Evolutionary conservation across 2,888 invertebrate species (phyloP), one percentile per base, ranked within the genome.

Genomic region (Endotricha flammealis): DNA sequence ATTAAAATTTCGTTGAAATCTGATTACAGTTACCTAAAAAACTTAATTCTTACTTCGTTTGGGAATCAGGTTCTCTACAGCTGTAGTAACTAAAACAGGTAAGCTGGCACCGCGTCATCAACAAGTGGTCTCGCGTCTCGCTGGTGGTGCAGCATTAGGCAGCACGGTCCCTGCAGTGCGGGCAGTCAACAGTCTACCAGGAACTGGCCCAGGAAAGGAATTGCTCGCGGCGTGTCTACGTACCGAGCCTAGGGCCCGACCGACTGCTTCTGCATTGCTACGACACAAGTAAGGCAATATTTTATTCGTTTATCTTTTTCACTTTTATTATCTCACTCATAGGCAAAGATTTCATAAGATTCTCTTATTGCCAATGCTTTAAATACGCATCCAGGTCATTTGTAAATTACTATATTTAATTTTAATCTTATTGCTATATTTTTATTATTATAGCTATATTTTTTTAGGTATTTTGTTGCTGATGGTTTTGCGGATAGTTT

Each of bases 401-500:
- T n/a, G n/a, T n/a, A n/a, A n/a, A n/a, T n/a, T n/a, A n/a, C n/a
- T n/a, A n/a, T n/a, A n/a, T n/a, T n/a, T n/a, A n/a, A n/a, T n/a
- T n/a, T n/a, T n/a, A n/a, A n/a, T n/a, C n/a, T n/a, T n/a, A n/a
- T n/a, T n/a, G n/a, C n/a, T n/a, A 9, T 12, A 2, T 17, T 59
- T 68, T 75, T 4, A n/a, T n/a, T 9, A 14, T 14, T 13, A 12
- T 24, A 12, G n/a, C n/a, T 11, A 20, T 27, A 14, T 13, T 35
- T 4, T 67, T 72, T 13, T 64, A 86, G 86, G 40, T 91, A 91
- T 55, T 93, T 94, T 64, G 81, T 80, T 1, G 87, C 89, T 41
- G 92, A 93, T 31, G 83, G 88, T 12, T 93, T 93, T 53, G 83
- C 89, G 4, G 91, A 91, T 12, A 88, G 77, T 40, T 93, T 92